Percentiles rank a stretch among this genome's conserved stretches.
phyloP scores from a whole-genome alignment of 1,140 invertebrate genomes.

The Aphelenchoides avenae region DNA sequence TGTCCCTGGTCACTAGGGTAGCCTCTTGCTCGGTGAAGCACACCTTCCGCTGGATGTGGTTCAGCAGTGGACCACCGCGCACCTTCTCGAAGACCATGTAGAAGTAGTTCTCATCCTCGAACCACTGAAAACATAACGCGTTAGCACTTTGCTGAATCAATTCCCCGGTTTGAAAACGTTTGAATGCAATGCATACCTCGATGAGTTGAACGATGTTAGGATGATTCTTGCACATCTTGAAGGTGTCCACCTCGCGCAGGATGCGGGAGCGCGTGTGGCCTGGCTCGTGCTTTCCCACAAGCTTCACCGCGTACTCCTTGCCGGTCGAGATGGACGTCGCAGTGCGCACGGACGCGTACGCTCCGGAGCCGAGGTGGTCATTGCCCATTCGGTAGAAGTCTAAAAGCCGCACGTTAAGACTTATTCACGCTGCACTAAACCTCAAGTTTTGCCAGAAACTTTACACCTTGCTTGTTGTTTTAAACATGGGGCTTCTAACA shows the following conservation, averaged over 20 bases:
- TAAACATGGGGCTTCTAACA: background rate
- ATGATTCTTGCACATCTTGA: constrained; percentile 92
- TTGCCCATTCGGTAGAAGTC: constrained; percentile 90
- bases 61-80: constrained; percentile 77
- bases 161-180: background rate
- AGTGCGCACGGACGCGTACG: constrained; percentile 89
- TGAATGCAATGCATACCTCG: constrained; percentile 31
- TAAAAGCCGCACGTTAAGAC: too few relatives aligned
- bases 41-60: constrained; percentile 82
- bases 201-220: constrained; percentile 87
- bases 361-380: constrained; percentile 87
- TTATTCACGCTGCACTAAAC: too few relatives aligned
- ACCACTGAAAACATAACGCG: constrained; percentile 47
- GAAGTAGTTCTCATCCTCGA: constrained; percentile 66
- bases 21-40: constrained; percentile 92
- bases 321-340: constrained; percentile 83
- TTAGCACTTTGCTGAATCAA: background rate
- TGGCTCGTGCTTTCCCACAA: constrained; percentile 88
- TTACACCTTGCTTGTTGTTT: too few relatives aligned
- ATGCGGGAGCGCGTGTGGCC: constrained; percentile 84
- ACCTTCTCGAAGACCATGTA: constrained; percentile 97
- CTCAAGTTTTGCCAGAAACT: too few relatives aligned
- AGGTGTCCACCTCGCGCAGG: constrained; percentile 95
- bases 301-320: constrained; percentile 89
- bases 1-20: constrained; percentile 82